Conservation (phyloP, 2,113 vertebrate species). For the Aegithalos caudatus region DNA sequence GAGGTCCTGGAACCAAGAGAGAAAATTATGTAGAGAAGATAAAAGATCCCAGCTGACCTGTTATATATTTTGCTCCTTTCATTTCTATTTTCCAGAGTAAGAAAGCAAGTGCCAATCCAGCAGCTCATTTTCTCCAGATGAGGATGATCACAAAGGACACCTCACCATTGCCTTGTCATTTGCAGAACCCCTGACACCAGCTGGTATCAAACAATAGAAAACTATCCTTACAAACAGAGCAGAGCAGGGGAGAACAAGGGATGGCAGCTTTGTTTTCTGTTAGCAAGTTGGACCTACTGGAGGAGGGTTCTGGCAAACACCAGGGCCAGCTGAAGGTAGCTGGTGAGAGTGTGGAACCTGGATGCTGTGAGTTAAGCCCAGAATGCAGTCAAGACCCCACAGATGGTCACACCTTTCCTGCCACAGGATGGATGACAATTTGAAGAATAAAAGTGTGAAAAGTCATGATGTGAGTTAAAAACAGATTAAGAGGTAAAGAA, state of each 20-base stretch:
- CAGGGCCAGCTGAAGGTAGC: background rate
- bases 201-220: background rate
- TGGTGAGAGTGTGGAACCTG: background rate
- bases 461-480: background rate
- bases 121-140: background rate
- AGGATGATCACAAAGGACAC: background rate
- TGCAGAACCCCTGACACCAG: background rate
- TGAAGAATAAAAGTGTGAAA: background rate
- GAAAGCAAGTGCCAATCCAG: background rate
- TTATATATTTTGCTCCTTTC: background rate
- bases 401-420: background rate
- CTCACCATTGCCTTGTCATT: fast-evolving
- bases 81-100: background rate
- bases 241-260: background rate
- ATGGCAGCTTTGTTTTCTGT: background rate
- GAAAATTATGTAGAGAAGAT: background rate
- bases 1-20: background rate
- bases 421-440: background rate
- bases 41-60: background rate
- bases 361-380: too few species aligned
- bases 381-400: background rate
- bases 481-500: background rate
- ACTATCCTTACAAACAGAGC: background rate
- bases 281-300: background rate
- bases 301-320: background rate